Evolutionary conservation across 2,797 vertebrate species (phyloP), one percentile per base, ranked within the genome.

Genomic region (Miichthys miiuy): DNA sequence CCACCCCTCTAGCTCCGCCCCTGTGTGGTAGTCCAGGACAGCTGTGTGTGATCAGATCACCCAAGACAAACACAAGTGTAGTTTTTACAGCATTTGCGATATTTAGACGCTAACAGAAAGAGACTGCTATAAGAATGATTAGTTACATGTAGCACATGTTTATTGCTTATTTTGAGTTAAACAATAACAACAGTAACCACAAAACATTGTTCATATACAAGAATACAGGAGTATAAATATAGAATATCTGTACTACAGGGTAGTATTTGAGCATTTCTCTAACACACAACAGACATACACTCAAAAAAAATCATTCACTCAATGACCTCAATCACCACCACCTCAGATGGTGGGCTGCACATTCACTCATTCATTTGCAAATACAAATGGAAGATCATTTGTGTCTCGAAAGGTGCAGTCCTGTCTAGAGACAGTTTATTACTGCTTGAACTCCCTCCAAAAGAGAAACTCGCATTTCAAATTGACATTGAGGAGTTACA

Each of bases 221-320:
- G 85, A 88, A 84, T 85, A 91, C 77, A 88, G 52, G 78, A 88
- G 86, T 95, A 95, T 95, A 96, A 95, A 95, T 95, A 95, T 94
- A 95, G 87, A 94, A 75, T 84, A 89, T 90, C 74, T 92, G 76
- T 83, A 76, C 85, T 88, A 93, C 79, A 62, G 76, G 81, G 78
- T 82, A 88, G 72, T 77, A 88, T 76, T 68, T 67, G 41, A 75
- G 54, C 55, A 72, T 77, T 65, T 84, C 54, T 80, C 75, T 80
- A 85, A 79, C 63, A 81, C 72, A 80, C 66, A 78, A 78, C 50
- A 76, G 30, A 81, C 72, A 70, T 54, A 81, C 68, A 69, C n/a
- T 27, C 2, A 80, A 68, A 65, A 68, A 72, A 72, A 66, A 63
- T 50, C 52, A 81, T 61, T 75, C 55, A 41, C 63, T 74, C 81